Conservation (phyloP, 92 coral and sea anemone species). For the Epizoanthus stellaris region DNA sequence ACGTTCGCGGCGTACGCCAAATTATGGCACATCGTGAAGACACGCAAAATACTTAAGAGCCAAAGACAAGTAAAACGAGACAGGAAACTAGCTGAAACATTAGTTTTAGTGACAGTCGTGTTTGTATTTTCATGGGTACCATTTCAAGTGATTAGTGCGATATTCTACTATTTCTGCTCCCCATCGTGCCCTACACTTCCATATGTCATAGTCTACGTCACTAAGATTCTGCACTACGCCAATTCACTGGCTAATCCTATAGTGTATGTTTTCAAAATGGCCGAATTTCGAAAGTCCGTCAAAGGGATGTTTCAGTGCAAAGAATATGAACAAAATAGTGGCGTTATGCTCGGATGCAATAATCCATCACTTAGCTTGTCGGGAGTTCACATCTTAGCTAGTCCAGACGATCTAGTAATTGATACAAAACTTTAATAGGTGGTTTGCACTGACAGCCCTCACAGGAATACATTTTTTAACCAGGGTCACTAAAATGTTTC, state of each 20-base stretch:
- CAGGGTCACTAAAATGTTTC: too few relatives aligned
- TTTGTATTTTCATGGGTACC: constrained; percentile 3
- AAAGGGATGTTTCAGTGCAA: too few relatives aligned
- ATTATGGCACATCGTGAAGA: constrained; percentile 5
- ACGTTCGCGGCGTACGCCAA: not conserved
- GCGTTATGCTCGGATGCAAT: too few relatives aligned
- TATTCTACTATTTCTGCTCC: not conserved
- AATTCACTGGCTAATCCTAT: constrained; percentile 10
- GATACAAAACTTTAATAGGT: too few relatives aligned
- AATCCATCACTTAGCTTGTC: too few relatives aligned
- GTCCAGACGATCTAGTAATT: too few relatives aligned
- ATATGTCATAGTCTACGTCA: not conserved
- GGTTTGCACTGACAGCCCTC: too few relatives aligned
- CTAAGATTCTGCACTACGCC: constrained; percentile 12
- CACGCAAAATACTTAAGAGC: not conserved
- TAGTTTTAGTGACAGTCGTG: not conserved
- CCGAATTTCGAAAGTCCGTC: too few relatives aligned
- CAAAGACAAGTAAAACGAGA: not conserved
- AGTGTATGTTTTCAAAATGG: constrained; percentile 6
- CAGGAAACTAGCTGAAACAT: constrained; percentile 6
- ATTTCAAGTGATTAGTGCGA: not conserved
- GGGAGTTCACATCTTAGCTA: too few relatives aligned
- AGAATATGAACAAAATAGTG: too few relatives aligned
- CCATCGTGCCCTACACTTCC: not conserved
- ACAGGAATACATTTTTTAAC: too few relatives aligned